Evolutionary conservation across 2,113 vertebrate species (phyloP).

Genomic region (Toxotes chatareus): DNA sequence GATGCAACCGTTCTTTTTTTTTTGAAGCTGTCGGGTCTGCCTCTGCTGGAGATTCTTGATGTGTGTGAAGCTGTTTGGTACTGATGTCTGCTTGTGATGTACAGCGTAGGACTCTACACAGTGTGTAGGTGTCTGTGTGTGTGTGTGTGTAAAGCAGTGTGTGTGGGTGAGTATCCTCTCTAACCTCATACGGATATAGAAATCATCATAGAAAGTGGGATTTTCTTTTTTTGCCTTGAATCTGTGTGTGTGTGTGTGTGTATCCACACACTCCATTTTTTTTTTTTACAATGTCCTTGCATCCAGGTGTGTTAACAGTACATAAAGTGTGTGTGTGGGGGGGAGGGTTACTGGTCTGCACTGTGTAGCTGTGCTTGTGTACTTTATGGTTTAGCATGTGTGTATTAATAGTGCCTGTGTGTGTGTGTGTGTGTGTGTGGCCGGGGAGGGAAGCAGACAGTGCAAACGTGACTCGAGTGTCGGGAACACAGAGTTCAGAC

Average conservation of each 20-base stretch:
- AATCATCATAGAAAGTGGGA: background rate
- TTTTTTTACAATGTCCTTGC: background rate
- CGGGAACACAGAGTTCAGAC: constrained; percentile 76
- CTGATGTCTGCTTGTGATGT: constrained; percentile 50
- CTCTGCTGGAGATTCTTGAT: constrained; percentile 39
- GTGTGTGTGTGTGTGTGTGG: constrained; percentile 10
- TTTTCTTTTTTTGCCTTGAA: constrained; percentile 13
- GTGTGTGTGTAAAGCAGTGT: background rate
- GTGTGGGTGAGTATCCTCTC: constrained; percentile 11
- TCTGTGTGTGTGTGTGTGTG: constrained; percentile 19
- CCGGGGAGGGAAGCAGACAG: constrained; percentile 67
- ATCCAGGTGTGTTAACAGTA: background rate
- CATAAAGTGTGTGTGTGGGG: background rate
- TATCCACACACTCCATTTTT: background rate
- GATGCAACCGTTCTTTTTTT: constrained; percentile 33
- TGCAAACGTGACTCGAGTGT: constrained; percentile 73
- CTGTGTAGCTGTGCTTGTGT: constrained; percentile 14
- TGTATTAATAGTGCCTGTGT: constrained; percentile 17
- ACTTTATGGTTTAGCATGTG: constrained; percentile 24
- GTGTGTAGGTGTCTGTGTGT: constrained; percentile 12
- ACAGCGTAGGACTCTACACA: constrained; percentile 27
- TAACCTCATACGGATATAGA: constrained; percentile 15
- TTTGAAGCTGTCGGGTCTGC: constrained; percentile 50
- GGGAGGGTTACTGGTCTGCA: background rate
- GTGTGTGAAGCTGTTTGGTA: constrained; percentile 52